Percentiles rank a stretch among this genome's conserved stretches.
Evolutionary conservation across 2,888 invertebrate genomes (phyloP).

Genomic region (Nomada flava): DNA sequence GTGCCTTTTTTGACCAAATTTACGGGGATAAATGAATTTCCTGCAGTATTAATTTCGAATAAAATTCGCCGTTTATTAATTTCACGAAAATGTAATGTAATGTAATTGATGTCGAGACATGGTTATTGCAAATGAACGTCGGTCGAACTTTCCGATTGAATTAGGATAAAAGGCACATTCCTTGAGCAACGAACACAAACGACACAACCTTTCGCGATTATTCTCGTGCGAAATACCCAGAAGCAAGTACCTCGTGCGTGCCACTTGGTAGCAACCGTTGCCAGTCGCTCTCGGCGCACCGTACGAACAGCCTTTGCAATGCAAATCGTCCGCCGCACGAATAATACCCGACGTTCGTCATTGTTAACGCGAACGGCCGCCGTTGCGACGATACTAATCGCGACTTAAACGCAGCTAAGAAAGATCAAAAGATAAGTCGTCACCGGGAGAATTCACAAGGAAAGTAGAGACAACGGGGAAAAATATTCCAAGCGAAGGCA

Average conservation of each 20-base stretch:
- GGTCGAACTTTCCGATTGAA: too few relatives aligned
- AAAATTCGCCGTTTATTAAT: too few relatives aligned
- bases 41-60: too few relatives aligned
- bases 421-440: slow-evolving; percentile 27
- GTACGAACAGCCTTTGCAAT: slow-evolving; percentile 62
- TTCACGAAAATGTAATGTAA: too few relatives aligned
- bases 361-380: slow-evolving; percentile 47
- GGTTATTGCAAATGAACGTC: too few relatives aligned
- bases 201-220: slow-evolving; percentile 71
- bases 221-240: slow-evolving; percentile 52
- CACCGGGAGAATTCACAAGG: slow-evolving; percentile 3
- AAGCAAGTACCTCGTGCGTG: slow-evolving; percentile 50
- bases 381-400: slow-evolving; percentile 46
- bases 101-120: too few relatives aligned
- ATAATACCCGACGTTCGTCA: slow-evolving; percentile 65
- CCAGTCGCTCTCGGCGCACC: slow-evolving; percentile 46
- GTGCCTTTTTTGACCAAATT: too few relatives aligned
- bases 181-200: slow-evolving; percentile 43
- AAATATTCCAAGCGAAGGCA: not conserved
- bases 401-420: slow-evolving; percentile 26
- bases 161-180: too few relatives aligned
- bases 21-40: too few relatives aligned
- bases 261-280: slow-evolving; percentile 48
- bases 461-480: not conserved
- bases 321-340: slow-evolving; percentile 61